phyloP scores from a whole-genome alignment of 1,140 invertebrate species.

The Globodera ellingtonae region DNA sequence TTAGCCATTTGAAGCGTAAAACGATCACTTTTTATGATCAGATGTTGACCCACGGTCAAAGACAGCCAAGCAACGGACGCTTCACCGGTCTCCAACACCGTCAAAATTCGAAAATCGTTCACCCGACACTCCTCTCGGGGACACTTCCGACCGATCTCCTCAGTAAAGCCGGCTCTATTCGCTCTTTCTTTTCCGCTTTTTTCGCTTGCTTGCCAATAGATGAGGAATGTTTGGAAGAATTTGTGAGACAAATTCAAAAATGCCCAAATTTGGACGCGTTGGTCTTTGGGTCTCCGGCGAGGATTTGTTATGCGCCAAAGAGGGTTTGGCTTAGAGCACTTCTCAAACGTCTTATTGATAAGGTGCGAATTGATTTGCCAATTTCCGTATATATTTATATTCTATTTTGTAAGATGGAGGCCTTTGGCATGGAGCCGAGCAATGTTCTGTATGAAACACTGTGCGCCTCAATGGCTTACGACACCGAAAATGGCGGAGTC shows the following conservation, averaged over 20 bases:
- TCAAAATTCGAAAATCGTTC: background rate
- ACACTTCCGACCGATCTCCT: conserved; percentile 2
- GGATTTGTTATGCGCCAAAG: background rate
- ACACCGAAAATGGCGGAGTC: background rate
- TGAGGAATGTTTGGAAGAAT: background rate
- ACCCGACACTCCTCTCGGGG: background rate
- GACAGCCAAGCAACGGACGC: conserved; percentile 24
- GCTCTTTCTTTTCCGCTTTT: background rate
- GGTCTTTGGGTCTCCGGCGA: background rate
- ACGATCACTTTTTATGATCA: conserved; percentile 7
- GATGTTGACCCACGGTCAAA: conserved; percentile 35
- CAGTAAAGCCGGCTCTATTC: background rate
- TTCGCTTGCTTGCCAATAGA: background rate
- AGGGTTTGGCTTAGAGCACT: background rate
- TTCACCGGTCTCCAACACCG: background rate
- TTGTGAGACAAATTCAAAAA: background rate
- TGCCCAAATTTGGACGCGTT: background rate
- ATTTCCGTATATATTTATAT: background rate
- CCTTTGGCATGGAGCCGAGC: conserved; percentile 6
- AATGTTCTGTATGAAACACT: conserved; percentile 32
- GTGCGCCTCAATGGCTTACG: conserved; percentile 17
- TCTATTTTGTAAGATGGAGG: conserved; percentile 15
- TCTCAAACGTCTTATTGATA: background rate
- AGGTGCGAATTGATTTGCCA: background rate
- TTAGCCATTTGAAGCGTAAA: background rate